Percentiles rank a stretch among this genome's conserved stretches.
phyloP scores from a whole-genome alignment of 2,888 invertebrate genomes.

The Hermodice carunculata region DNA sequence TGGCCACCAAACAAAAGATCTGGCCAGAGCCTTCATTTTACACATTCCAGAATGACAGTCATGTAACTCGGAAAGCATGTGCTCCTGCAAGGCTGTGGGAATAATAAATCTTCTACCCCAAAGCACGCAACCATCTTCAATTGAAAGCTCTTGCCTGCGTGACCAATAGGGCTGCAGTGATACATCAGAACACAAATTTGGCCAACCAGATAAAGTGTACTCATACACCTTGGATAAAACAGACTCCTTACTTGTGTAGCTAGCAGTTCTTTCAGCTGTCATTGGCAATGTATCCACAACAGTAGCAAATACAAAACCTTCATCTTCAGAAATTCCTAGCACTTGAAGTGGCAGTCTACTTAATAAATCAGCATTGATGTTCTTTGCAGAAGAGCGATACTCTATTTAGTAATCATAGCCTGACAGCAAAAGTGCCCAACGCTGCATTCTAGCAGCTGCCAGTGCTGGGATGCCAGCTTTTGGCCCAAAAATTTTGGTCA shows the following conservation, averaged over 20 bases:
- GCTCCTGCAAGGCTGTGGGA: neutral
- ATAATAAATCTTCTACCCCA: constrained; percentile 3
- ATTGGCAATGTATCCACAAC: neutral
- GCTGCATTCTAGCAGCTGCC: constrained; percentile 52
- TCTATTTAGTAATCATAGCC: constrained; percentile 61
- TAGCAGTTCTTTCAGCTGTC: neutral
- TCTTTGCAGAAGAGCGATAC: constrained; percentile 47
- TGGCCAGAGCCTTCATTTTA: no score
- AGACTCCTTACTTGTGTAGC: no score
- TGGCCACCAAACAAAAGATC: no score
- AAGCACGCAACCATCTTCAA: constrained; percentile 1
- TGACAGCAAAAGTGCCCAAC: constrained; percentile 58
- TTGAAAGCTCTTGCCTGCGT: neutral
- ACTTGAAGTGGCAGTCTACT: constrained; percentile 46
- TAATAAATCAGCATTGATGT: constrained; percentile 61
- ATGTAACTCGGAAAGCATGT: neutral
- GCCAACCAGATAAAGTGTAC: no score
- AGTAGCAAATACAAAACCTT: neutral
- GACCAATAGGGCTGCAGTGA: no score
- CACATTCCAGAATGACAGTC: neutral
- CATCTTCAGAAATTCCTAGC: neutral
- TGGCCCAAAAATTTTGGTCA: constrained; percentile 64
- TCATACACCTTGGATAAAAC: no score
- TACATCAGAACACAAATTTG: no score
- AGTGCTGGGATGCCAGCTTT: constrained; percentile 51